Conservation (phyloP, 2,113 vertebrate genomes). For the Catharus bicknelli region DNA sequence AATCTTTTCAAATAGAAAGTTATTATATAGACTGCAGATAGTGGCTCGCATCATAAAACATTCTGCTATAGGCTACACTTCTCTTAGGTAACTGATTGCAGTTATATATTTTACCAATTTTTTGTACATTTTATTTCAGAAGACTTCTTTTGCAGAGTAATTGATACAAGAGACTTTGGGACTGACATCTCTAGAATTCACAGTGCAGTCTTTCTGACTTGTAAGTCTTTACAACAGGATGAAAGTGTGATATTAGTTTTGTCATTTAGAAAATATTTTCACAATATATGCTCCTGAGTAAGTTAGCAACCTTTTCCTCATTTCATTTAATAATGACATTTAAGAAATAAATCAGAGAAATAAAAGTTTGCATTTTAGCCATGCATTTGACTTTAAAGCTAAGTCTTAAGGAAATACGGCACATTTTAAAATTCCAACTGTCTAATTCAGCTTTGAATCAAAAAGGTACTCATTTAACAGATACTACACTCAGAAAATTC, state of each 20-base stretch:
- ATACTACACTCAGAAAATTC: background rate
- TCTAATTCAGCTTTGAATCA: background rate
- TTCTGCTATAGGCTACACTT: background rate
- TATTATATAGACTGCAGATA: background rate
- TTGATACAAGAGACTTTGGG: background rate
- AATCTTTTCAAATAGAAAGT: background rate
- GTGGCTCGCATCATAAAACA: background rate
- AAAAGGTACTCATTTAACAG: background rate
- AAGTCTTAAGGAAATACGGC: background rate
- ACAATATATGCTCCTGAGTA: background rate
- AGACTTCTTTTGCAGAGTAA: background rate
- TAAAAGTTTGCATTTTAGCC: background rate
- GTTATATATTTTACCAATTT: background rate
- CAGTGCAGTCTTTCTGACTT: background rate
- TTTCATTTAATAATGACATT: background rate
- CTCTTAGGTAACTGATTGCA: background rate
- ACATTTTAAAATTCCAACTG: background rate
- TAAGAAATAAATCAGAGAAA: background rate
- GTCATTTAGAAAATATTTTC: background rate
- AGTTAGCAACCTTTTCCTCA: background rate
- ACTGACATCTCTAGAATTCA: background rate
- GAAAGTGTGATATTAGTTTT: background rate
- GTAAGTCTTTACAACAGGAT: background rate
- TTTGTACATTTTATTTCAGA: background rate
- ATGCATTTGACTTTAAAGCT: background rate